Percentiles rank a stretch among this genome's conserved stretches.
phyloP scores from a whole-genome alignment of 2,888 invertebrate species.

The Pomacea canaliculata region DNA sequence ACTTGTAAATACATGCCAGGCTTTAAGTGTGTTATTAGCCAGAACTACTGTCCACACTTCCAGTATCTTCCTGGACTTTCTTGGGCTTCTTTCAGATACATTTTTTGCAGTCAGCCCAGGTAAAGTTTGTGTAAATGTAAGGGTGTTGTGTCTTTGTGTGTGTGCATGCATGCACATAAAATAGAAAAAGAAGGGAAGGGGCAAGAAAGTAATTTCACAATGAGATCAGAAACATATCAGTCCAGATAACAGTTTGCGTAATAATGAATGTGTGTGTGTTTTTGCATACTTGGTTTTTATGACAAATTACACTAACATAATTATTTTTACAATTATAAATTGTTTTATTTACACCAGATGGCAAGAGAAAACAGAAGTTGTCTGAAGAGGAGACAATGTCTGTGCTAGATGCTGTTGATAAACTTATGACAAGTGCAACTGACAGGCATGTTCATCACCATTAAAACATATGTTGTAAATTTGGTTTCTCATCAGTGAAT shows the following conservation, averaged over 20 bases:
- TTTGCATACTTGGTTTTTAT: background rate
- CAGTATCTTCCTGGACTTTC: constrained; percentile 13
- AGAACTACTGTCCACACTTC: constrained; percentile 1
- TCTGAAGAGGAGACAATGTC: constrained; percentile 18
- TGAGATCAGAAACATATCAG: background rate
- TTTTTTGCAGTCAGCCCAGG: constrained; percentile 5
- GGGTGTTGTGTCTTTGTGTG: background rate
- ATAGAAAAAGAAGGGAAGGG: background rate
- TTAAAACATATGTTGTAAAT: too few species aligned
- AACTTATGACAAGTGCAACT: background rate
- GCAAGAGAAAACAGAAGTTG: background rate
- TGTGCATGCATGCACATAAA: background rate
- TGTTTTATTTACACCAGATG: background rate
- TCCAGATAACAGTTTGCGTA: background rate
- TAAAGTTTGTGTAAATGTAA: background rate
- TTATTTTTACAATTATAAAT: too few species aligned
- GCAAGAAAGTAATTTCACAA: too few species aligned
- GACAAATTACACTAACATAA: too few species aligned
- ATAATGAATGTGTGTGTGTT: background rate
- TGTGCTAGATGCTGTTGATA: constrained; percentile 1
- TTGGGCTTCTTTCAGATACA: constrained; percentile 12
- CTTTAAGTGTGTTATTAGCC: background rate
- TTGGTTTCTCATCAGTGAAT: too few species aligned
- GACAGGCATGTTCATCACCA: background rate
- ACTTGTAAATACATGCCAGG: constrained; percentile 13